Evolutionary conservation across 2,888 invertebrate species (phyloP).

Genomic region (Mimas tiliae): DNA sequence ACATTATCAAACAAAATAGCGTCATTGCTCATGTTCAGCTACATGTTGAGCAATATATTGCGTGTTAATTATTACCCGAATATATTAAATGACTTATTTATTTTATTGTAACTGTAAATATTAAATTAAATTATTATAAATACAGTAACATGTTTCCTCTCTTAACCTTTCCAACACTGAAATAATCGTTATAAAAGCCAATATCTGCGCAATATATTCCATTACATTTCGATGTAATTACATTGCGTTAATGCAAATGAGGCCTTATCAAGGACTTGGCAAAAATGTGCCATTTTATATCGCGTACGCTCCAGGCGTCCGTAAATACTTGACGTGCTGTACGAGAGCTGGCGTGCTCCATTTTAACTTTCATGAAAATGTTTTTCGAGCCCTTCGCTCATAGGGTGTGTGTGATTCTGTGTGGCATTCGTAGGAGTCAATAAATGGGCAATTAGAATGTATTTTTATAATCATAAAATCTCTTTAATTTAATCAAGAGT

Average conservation of each 20-base stretch:
- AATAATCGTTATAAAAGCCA: constrained; percentile 6
- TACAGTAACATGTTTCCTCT: background rate
- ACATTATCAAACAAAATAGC: no score
- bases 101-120: no score
- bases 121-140: background rate
- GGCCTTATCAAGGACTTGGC: constrained; percentile 36
- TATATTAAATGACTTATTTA: no score
- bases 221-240: constrained; percentile 5
- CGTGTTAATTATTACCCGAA: no score
- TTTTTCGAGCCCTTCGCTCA: background rate
- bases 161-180: background rate
- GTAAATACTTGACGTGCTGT: constrained; percentile 8
- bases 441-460: no score
- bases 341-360: background rate
- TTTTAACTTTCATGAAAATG: background rate
- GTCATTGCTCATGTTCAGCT: no score
- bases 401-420: no score
- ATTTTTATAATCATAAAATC: no score
- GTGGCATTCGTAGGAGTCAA: no score
- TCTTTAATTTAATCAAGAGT: no score
- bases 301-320: constrained; percentile 3
- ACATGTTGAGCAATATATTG: no score
- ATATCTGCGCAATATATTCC: constrained; percentile 6
- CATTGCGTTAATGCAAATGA: constrained; percentile 18
- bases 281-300: constrained; percentile 9